phyloP scores from a whole-genome alignment of 2,113 vertebrate species.

The Porphyrio hochstetteri region DNA sequence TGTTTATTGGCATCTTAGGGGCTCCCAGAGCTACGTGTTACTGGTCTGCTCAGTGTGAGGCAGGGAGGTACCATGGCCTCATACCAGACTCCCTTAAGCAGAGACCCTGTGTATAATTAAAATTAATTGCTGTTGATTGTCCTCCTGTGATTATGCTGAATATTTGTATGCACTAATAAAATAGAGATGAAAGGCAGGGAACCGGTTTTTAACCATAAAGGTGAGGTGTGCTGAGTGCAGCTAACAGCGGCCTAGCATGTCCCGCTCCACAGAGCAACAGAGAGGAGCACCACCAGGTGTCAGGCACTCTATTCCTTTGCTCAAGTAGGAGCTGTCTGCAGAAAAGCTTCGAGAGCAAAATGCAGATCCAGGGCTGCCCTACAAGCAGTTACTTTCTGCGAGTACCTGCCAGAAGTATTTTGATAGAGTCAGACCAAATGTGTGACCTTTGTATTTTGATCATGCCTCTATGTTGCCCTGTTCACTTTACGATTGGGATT shows the following conservation, averaged over 20 bases:
- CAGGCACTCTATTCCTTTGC: slow-evolving; percentile 22
- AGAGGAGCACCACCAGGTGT: slow-evolving; percentile 54
- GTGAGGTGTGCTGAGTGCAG: not conserved
- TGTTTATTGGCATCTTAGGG: not conserved
- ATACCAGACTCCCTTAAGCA: not conserved
- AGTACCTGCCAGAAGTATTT: not conserved
- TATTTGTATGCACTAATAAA: not conserved
- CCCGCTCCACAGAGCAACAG: not conserved
- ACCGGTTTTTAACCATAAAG: not conserved
- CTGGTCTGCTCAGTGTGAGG: not conserved
- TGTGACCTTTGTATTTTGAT: not conserved
- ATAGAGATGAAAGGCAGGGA: not conserved
- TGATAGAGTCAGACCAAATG: not conserved
- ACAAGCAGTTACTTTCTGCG: not conserved
- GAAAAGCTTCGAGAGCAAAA: not conserved
- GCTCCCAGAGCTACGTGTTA: not conserved
- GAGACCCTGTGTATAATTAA: not conserved
- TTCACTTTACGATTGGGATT: not conserved
- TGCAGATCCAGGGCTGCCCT: not conserved
- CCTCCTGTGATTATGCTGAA: not conserved
- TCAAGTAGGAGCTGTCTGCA: not conserved
- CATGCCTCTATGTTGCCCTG: not conserved
- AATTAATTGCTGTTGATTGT: not conserved
- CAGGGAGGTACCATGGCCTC: not conserved
- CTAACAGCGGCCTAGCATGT: not conserved